Percentiles rank a stretch among this genome's conserved stretches.
These are phyloP conservation scores for Eublepharis macularius DNA, from an alignment of 2,113 vertebrate genomes.

Conservation along the genomic window DNA sequence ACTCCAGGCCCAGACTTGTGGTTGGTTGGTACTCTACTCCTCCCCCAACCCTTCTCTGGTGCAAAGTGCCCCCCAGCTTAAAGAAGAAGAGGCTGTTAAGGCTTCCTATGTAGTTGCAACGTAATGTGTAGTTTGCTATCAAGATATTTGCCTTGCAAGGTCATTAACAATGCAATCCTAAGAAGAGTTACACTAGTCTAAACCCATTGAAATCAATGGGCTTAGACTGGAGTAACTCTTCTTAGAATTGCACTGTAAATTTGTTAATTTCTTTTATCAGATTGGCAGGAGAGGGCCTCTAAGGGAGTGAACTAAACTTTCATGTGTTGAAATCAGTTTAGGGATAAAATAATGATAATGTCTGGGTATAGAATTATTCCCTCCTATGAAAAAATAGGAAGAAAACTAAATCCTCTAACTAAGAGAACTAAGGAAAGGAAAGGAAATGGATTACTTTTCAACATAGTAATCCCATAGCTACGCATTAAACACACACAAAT, in stretches of 20 bases:
- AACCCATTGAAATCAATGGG: too few species aligned
- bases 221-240: too few species aligned
- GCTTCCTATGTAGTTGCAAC: neutral
- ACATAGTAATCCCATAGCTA: neutral
- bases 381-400: neutral
- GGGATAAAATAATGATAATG: neutral
- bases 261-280: neutral
- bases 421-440: neutral
- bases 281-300: neutral
- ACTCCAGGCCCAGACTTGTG: too few species aligned
- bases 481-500: neutral
- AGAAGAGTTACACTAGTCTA: too few species aligned
- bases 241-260: too few species aligned
- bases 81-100: neutral
- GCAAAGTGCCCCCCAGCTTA: neutral
- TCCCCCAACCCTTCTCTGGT: too few species aligned
- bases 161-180: too few species aligned
- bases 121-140: neutral
- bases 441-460: constrained; percentile 1
- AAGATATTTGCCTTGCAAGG: neutral
- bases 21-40: neutral
- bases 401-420: neutral
- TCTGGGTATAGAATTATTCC: neutral
- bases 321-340: neutral
- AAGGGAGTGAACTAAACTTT: neutral